Conservation (phyloP, 2,113 vertebrate genomes). For the Macquaria australasica region DNA sequence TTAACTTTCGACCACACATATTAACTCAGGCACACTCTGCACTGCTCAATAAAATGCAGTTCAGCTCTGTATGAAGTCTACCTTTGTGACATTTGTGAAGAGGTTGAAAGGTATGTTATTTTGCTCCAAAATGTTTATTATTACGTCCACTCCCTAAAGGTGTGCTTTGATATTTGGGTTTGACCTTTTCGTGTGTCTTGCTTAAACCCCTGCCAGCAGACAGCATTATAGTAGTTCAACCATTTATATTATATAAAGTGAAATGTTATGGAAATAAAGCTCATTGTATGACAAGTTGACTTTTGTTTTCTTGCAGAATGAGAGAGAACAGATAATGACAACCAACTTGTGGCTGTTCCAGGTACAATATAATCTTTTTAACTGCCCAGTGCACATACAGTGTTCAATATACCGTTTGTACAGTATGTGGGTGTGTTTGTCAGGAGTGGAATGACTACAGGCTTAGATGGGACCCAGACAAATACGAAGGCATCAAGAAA, state of each 20-base stretch:
- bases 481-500: slow-evolving; percentile 86
- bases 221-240: neutral
- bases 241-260: neutral
- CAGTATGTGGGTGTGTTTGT: neutral
- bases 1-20: neutral
- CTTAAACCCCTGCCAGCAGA: neutral
- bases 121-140: neutral
- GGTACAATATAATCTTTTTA: slow-evolving; percentile 64
- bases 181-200: neutral
- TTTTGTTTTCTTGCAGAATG: slow-evolving; percentile 79
- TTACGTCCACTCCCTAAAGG: neutral
- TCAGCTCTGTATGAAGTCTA: neutral
- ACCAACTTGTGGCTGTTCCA: slow-evolving; percentile 88
- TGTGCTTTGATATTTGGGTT: slow-evolving; percentile 15
- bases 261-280: neutral
- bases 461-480: slow-evolving; percentile 85
- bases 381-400: neutral
- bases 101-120: neutral
- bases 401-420: neutral
- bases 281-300: neutral
- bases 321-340: slow-evolving; percentile 88
- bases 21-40: neutral
- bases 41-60: neutral
- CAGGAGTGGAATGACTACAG: slow-evolving; percentile 89
- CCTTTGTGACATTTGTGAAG: slow-evolving; percentile 15